A percentile compares a stretch with the other conserved stretches of the same genome.
Evolutionary conservation across 2,797 vertebrate genomes (phyloP).

Genomic region (Acanthurus leucopareius): DNA sequence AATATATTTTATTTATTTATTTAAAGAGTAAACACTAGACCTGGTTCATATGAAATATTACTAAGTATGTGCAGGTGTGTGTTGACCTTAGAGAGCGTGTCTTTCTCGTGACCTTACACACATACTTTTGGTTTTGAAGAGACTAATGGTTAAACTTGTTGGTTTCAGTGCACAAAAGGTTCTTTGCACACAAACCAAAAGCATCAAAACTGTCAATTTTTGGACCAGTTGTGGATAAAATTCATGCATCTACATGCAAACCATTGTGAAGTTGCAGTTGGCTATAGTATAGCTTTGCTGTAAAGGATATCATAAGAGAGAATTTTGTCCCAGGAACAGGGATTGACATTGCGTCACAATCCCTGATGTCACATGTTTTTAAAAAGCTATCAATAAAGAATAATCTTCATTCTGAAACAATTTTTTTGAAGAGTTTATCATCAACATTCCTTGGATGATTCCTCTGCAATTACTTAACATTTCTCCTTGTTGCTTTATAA

Average conservation of each 20-base stretch:
- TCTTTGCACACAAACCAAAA: neutral
- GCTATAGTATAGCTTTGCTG: neutral
- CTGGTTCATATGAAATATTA: no score
- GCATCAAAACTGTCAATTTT: neutral
- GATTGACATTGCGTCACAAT: neutral
- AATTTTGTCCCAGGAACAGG: neutral
- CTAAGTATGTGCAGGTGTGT: neutral
- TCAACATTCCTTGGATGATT: neutral
- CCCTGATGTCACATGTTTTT: neutral
- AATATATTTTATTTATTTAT: no score
- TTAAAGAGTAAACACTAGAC: no score
- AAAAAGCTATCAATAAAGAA: neutral
- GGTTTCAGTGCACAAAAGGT: neutral
- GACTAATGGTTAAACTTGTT: no score
- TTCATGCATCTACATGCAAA: neutral
- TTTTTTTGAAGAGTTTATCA: neutral
- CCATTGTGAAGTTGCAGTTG: neutral
- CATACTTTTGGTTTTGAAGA: neutral
- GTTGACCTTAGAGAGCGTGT: neutral
- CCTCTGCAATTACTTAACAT: neutral
- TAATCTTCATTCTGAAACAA: neutral
- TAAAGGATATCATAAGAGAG: neutral
- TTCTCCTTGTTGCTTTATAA: neutral
- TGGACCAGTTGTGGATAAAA: neutral
- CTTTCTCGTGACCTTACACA: neutral